Percentiles rank a stretch among this genome's conserved stretches.
Evolutionary conservation across 2,888 invertebrate genomes (phyloP).

Genomic region (Dynastes maya): DNA sequence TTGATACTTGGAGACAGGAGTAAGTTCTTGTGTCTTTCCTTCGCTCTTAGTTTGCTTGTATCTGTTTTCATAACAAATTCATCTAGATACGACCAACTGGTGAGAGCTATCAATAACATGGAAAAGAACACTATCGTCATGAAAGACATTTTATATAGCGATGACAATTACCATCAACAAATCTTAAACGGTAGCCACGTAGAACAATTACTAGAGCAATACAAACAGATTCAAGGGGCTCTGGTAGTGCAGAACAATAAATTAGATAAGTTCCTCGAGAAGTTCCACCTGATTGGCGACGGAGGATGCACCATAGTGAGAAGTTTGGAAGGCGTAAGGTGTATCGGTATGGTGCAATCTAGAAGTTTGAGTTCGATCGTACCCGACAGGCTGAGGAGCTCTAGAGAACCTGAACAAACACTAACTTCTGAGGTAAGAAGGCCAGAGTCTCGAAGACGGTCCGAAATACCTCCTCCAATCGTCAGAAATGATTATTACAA

Average conservation of each 20-base stretch:
- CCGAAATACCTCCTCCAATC: too few species aligned
- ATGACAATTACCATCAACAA: constrained; percentile 30
- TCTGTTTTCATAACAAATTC: background rate
- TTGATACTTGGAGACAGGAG: constrained; percentile 55
- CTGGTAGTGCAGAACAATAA: constrained; percentile 55
- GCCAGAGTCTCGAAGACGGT: too few species aligned
- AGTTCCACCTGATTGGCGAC: constrained; percentile 17
- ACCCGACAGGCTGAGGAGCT: background rate
- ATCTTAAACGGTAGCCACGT: constrained; percentile 18
- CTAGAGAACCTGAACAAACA: too few species aligned
- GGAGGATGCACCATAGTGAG: constrained; percentile 11
- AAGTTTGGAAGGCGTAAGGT: constrained; percentile 22
- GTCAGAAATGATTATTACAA: too few species aligned
- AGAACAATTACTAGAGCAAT: constrained; percentile 52
- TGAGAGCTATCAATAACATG: constrained; percentile 40
- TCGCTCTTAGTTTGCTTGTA: background rate
- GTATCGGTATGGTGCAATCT: background rate
- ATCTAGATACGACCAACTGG: constrained; percentile 54
- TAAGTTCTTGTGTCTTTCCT: constrained; percentile 35
- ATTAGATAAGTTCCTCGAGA: constrained; percentile 48
- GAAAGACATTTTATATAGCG: constrained; percentile 11
- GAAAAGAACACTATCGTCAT: constrained; percentile 28
- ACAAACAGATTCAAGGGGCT: constrained; percentile 49
- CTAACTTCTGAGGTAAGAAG: too few species aligned
- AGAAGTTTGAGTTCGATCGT: constrained; percentile 2